Percentiles rank a stretch among this genome's conserved stretches.
phyloP scores from a whole-genome alignment of 2,797 vertebrate species.

The Gorsachius magnificus region DNA sequence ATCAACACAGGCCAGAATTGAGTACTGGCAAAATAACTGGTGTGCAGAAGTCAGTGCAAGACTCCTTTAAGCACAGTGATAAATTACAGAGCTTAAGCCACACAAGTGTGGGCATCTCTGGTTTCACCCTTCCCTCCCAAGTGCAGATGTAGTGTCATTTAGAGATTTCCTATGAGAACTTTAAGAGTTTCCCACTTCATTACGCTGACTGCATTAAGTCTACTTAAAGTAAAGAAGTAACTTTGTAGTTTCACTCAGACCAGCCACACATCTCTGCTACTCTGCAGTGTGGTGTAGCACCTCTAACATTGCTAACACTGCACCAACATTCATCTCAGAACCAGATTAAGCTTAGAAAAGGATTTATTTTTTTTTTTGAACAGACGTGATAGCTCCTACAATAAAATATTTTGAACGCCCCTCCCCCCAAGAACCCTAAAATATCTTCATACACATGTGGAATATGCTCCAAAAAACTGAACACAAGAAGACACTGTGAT shows the following conservation, averaged over 20 bases:
- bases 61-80: background rate
- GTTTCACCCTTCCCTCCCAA: background rate
- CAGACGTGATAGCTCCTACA: background rate
- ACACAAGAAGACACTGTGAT: background rate
- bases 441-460: background rate
- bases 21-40: background rate
- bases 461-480: background rate
- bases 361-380: background rate
- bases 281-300: background rate
- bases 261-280: background rate
- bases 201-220: background rate
- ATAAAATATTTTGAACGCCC: background rate
- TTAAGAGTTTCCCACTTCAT: background rate
- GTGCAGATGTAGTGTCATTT: background rate
- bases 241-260: background rate
- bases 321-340: background rate
- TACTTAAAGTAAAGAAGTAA: background rate
- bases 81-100: background rate
- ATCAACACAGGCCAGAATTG: background rate
- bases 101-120: background rate
- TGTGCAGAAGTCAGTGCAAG: background rate
- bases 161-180: background rate
- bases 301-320: background rate
- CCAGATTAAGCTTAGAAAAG: background rate
- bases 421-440: background rate